Base-by-base conservation (phyloP, 2,888 invertebrate species). In the Scaptomyza parva region DNA sequence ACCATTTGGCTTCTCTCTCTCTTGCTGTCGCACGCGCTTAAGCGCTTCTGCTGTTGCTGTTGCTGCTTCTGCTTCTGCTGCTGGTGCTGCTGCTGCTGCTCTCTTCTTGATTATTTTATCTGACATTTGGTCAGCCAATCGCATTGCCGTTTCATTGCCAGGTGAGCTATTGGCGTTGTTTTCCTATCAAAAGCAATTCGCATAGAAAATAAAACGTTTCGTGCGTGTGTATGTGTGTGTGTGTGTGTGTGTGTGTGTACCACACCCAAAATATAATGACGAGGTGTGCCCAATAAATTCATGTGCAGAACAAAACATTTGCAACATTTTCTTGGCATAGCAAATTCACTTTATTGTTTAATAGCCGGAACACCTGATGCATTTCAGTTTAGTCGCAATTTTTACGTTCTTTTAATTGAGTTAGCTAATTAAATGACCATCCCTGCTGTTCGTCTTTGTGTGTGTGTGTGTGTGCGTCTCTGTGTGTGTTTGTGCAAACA, bases 381-480 rank as follows among this genome's bases (percentile, higher is more conserved):
- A 44, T 53, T 64, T 55, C 44, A 28, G 40, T 35, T 30, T 6
- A 35, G 45, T 22, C 73, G 69, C 66, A 14, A 67, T 68, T 86
- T 73, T 86, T 76, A 82, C 81, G 84, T 67, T 73, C 81, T 83
- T 86, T 83, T 86, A 86, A 83, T 83, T 83, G 80, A 86, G 82
- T 83, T 83, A 77, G 76, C 83, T 83, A 86, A 83, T 83, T 83
- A 83, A 86, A 78, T 64, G 78, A 40, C 41, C 71, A 66, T 22
- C 66, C 57, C 66, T 61, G 65, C 45, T 14, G 59, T 9, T 65
- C 7, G 7, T 35, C 8, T 35, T 5, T 7, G n/a, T 35, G 33
- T 14, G 14, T 35, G 33, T 14, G 14, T 14, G 35, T 18, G 33
- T 18, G 35, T 3, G n/a, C n/a, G n/a, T n/a, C n/a, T n/a, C n/a